Evolutionary conservation across 2,797 vertebrate species (phyloP).

Genomic region (Coregonus ussuriensis): DNA sequence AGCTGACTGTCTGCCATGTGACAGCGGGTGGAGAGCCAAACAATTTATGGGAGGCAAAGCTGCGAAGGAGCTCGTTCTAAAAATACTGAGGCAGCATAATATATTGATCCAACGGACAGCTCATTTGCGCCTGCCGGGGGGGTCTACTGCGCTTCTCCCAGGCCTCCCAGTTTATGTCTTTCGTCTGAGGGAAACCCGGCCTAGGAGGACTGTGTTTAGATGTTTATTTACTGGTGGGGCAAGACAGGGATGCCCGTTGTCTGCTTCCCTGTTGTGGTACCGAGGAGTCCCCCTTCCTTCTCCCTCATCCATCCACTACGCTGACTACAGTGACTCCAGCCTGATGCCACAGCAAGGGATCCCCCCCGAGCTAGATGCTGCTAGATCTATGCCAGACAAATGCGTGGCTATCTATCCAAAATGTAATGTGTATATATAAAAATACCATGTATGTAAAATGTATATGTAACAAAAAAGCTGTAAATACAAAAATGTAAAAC

Average conservation of each 20-base stretch:
- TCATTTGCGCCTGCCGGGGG: conserved; percentile 50
- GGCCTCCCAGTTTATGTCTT: background rate
- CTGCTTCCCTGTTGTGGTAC: background rate
- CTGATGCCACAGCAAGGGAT: background rate
- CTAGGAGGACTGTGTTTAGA: background rate
- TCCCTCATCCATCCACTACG: background rate
- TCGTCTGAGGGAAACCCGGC: background rate
- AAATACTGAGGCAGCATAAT: conserved; percentile 59
- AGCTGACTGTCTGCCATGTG: conserved; percentile 63
- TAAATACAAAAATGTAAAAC: too few species aligned
- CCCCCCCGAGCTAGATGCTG: background rate
- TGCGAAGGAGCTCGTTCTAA: conserved; percentile 54
- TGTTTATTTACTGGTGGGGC: background rate
- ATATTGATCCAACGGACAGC: conserved; percentile 58
- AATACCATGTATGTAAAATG: too few species aligned
- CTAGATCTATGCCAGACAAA: background rate
- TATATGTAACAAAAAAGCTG: too few species aligned
- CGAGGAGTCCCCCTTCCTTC: background rate
- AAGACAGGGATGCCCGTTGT: background rate
- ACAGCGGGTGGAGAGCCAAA: conserved; percentile 60
- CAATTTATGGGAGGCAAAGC: conserved; percentile 53
- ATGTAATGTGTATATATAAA: too few species aligned
- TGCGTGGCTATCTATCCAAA: background rate
- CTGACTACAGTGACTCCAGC: background rate
- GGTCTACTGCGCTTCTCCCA: conserved; percentile 41